Conservation (phyloP, 2,888 invertebrate genomes). For the Coleophora flavipennella region DNA sequence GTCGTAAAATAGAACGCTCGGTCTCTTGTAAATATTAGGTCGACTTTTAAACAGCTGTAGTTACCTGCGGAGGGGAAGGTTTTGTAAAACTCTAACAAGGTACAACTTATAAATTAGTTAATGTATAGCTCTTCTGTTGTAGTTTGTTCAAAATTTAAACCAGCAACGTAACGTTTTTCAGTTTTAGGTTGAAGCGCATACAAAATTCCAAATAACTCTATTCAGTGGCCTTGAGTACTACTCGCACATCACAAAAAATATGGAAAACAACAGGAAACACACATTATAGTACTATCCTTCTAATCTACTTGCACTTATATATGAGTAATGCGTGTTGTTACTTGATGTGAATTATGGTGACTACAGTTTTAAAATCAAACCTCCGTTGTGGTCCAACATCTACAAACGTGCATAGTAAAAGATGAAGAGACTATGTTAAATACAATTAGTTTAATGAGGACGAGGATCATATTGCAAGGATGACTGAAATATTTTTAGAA, state of each 20-base stretch:
- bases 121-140: constrained; percentile 12
- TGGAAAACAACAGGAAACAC: constrained; percentile 40
- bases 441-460: too few species aligned
- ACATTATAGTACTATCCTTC: constrained; percentile 35
- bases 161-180: constrained; percentile 22
- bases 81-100: constrained; percentile 39
- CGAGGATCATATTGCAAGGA: too few species aligned
- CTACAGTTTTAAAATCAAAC: constrained; percentile 34
- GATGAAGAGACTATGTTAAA: constrained; percentile 31
- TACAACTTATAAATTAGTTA: constrained; percentile 18
- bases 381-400: constrained; percentile 13
- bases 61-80: constrained; percentile 78
- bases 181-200: constrained; percentile 21
- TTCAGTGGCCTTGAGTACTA: constrained; percentile 63
- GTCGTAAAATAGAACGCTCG: constrained; percentile 93
- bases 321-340: constrained; percentile 69
- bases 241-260: too few species aligned
- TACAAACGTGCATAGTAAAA: constrained; percentile 40
- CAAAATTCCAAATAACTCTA: constrained; percentile 69
- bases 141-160: constrained; percentile 27
- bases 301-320: constrained; percentile 43
- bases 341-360: too few species aligned
- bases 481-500: constrained; percentile 13
- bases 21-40: constrained; percentile 89
- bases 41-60: constrained; percentile 91